phyloP scores from a whole-genome alignment of 2,797 vertebrate species.

The Hybognathus amarus region DNA sequence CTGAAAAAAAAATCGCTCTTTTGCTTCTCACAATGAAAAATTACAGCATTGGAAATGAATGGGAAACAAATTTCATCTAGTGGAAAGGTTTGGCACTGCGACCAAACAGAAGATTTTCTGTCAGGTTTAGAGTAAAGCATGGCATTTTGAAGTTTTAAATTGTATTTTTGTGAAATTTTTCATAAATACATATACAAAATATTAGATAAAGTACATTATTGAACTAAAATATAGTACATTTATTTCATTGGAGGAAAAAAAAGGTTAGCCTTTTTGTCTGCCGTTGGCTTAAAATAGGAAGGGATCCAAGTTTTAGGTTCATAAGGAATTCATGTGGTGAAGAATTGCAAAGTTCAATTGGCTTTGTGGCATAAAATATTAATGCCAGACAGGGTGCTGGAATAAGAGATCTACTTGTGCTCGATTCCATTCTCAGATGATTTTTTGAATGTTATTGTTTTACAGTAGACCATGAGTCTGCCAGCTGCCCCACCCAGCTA shows the following conservation, averaged over 20 bases:
- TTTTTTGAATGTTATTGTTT: conserved; percentile 7
- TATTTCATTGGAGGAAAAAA: too few relatives aligned
- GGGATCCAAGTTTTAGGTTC: background rate
- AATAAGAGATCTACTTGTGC: background rate
- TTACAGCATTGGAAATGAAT: too few relatives aligned
- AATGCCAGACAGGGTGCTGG: background rate
- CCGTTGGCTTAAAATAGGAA: background rate
- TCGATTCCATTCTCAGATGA: background rate
- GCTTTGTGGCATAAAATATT: background rate
- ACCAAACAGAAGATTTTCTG: background rate
- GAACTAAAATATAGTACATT: too few relatives aligned
- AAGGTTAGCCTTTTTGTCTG: background rate
- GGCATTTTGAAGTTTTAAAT: too few relatives aligned
- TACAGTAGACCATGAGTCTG: conserved; percentile 56
- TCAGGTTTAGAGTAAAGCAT: background rate
- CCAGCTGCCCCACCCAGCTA: conserved; percentile 62
- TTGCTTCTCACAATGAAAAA: too few relatives aligned
- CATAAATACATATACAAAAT: too few relatives aligned
- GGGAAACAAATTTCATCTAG: too few relatives aligned
- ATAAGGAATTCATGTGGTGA: conserved; percentile 30
- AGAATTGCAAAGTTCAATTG: background rate
- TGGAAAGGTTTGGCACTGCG: too few relatives aligned
- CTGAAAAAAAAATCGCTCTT: background rate
- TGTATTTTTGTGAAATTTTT: too few relatives aligned
- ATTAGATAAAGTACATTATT: too few relatives aligned